Percentiles rank a stretch among this genome's conserved stretches.
Conservation (phyloP, 2,113 vertebrate genomes). For the Fulica atra region DNA sequence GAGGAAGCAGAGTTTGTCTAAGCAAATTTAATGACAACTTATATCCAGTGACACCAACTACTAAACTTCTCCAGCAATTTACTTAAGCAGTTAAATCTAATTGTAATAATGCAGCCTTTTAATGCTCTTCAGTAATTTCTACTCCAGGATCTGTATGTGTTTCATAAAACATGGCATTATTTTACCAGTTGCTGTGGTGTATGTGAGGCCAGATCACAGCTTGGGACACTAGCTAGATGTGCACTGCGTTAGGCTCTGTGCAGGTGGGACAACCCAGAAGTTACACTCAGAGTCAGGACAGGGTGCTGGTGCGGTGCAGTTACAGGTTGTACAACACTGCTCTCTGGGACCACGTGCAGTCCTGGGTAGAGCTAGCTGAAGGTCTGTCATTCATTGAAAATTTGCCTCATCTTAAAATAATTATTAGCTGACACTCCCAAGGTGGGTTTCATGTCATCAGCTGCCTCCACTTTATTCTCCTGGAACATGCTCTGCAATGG, state of each 20-base stretch:
- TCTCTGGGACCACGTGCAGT: not conserved
- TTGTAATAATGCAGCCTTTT: not conserved
- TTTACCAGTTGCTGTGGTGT: not conserved
- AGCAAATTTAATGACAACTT: constrained; percentile 26
- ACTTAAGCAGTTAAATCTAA: constrained; percentile 51
- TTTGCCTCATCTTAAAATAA: not conserved
- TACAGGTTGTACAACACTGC: not conserved
- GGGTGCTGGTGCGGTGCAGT: not conserved
- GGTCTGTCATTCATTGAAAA: not conserved
- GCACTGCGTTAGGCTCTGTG: not conserved
- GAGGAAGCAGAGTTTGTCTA: not conserved
- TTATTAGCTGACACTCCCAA: not conserved
- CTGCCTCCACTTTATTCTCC: not conserved
- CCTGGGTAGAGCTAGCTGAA: not conserved
- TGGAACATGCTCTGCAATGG: not conserved
- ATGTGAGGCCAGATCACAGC: not conserved
- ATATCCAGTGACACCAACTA: constrained; percentile 27
- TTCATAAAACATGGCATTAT: not conserved
- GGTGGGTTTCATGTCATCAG: not conserved
- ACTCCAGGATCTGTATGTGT: not conserved
- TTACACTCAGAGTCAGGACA: not conserved
- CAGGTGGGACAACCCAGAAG: not conserved
- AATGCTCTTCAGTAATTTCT: not conserved
- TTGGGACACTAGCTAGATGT: not conserved
- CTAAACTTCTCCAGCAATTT: constrained; percentile 49